Conservation (phyloP, 2,797 vertebrate species). For the Xyrichtys novacula region DNA sequence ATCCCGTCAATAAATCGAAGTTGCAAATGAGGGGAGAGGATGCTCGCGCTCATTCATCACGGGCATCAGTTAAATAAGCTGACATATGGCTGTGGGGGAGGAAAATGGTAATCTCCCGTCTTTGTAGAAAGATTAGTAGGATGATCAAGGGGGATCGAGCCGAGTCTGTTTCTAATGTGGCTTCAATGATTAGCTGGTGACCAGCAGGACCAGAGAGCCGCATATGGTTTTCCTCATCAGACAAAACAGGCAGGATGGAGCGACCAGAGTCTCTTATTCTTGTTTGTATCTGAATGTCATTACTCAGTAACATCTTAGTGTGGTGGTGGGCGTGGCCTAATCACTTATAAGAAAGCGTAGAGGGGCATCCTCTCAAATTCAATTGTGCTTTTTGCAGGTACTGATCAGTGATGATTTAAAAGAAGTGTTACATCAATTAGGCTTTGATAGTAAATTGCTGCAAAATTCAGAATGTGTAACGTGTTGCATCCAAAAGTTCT, state of each 20-base stretch:
- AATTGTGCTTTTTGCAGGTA: no score
- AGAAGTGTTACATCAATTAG: no score
- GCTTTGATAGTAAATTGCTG: no score
- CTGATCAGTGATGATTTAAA: no score
- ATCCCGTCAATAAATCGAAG: constrained; percentile 55
- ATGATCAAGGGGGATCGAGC: constrained; percentile 50
- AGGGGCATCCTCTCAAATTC: no score
- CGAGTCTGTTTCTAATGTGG: constrained; percentile 48
- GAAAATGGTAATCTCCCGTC: constrained; percentile 63
- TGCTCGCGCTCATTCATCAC: constrained; percentile 60
- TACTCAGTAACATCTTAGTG: no score
- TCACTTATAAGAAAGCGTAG: no score
- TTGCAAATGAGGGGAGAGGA: constrained; percentile 47
- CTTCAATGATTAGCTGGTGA: constrained; percentile 54
- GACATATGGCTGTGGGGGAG: constrained; percentile 66
- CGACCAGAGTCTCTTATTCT: no score
- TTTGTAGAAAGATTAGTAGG: constrained; percentile 66
- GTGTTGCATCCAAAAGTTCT: no score
- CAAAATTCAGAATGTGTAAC: no score
- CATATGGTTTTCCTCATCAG: not conserved
- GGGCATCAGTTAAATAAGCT: constrained; percentile 48
- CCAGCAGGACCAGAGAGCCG: constrained; percentile 17
- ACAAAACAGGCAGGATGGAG: not conserved
- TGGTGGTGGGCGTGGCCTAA: no score
- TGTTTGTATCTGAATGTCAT: no score